Percentiles rank a stretch among this genome's conserved stretches.
phyloP scores from a whole-genome alignment of 2,888 invertebrate genomes.

The Sthenelais limicola region DNA sequence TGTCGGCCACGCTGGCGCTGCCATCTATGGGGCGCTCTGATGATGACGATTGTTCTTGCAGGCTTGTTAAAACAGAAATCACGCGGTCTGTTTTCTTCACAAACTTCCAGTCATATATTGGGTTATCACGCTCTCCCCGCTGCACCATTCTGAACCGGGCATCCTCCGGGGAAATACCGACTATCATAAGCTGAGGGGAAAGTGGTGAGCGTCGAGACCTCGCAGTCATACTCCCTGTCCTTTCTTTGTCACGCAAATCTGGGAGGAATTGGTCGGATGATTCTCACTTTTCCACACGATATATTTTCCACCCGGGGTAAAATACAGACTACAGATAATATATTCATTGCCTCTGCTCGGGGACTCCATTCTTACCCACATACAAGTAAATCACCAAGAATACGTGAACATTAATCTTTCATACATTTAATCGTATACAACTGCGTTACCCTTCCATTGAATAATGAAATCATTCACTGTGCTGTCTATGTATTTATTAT shows the following conservation, averaged over 20 bases:
- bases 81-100: background rate
- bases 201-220: background rate
- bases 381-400: too few relatives aligned
- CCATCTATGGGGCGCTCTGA: conserved; percentile 6
- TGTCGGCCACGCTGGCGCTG: too few relatives aligned
- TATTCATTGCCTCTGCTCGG: too few relatives aligned
- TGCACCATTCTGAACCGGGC: background rate
- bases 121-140: background rate
- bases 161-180: background rate
- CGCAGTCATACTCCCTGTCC: background rate
- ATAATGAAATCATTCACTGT: too few relatives aligned
- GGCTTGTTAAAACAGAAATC: conserved; percentile 7
- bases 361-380: too few relatives aligned
- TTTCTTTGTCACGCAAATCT: conserved; percentile 30
- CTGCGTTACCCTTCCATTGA: too few relatives aligned
- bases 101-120: background rate
- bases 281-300: conserved; percentile 29
- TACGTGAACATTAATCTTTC: too few relatives aligned
- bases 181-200: too few relatives aligned
- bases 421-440: too few relatives aligned
- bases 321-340: too few relatives aligned
- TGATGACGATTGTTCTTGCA: background rate
- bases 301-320: too few relatives aligned
- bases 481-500: too few relatives aligned
- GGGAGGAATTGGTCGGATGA: background rate